phyloP scores from a whole-genome alignment of 1,140 invertebrate genomes.

The Formica exsecta region DNA sequence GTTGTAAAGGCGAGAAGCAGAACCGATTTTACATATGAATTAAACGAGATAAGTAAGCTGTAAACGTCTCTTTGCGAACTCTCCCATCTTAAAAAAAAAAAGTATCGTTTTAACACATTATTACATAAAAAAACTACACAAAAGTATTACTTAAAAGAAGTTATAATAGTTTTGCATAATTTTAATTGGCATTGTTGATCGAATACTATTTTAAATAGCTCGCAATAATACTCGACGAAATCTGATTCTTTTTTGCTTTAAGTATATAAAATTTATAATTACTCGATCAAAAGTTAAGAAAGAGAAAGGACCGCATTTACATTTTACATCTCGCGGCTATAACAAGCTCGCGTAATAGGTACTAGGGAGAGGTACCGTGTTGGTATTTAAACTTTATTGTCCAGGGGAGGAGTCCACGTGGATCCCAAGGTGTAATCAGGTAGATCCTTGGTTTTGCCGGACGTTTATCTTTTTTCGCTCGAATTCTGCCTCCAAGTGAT shows the following conservation, averaged over 20 bases:
- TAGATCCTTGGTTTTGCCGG: not conserved
- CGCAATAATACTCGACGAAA: not conserved
- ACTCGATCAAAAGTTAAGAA: not conserved
- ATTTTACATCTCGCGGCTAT: too few relatives aligned
- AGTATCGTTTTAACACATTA: not conserved
- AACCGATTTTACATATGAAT: not conserved
- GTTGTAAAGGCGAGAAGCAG: not conserved
- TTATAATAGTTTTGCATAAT: not conserved
- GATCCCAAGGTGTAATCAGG: not conserved
- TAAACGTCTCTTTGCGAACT: not conserved
- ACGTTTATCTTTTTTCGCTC: conserved; percentile 1
- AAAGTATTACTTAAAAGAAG: not conserved
- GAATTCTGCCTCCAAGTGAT: not conserved
- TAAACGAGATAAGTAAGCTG: not conserved
- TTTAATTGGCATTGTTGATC: not conserved
- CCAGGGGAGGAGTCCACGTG: not conserved
- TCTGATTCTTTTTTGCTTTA: not conserved
- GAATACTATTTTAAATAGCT: not conserved
- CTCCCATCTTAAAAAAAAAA: not conserved
- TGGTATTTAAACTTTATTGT: conserved; percentile 5
- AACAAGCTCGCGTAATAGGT: not conserved
- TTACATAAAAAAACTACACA: not conserved
- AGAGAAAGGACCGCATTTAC: not conserved
- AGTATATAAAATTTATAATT: conserved; percentile 14
- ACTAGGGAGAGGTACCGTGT: not conserved